phyloP scores from a whole-genome alignment of 2,888 invertebrate species.

The Acronicta aceris region DNA sequence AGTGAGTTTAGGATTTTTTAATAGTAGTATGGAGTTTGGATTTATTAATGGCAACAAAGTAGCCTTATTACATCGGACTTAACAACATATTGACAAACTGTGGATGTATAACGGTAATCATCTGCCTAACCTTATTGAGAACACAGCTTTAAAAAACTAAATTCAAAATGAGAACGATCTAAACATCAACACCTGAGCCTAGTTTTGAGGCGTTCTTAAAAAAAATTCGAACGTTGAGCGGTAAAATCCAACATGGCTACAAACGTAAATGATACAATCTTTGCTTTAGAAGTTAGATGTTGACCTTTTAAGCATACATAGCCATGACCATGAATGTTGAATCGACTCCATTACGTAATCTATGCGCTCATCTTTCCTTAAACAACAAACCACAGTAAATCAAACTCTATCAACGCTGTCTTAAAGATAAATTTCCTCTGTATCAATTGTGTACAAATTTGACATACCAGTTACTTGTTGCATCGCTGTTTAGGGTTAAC shows the following conservation, averaged over 20 bases:
- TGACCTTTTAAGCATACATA: constrained; percentile 78
- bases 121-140: no score
- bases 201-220: constrained; percentile 32
- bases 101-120: no score
- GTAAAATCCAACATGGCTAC: constrained; percentile 42
- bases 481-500: constrained; percentile 67
- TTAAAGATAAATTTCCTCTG: constrained; percentile 39
- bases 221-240: constrained; percentile 30
- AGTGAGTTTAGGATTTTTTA: no score
- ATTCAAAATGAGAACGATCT: background rate
- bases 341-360: constrained; percentile 83
- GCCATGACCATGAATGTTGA: constrained; percentile 84
- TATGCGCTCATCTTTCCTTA: constrained; percentile 77
- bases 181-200: constrained; percentile 10
- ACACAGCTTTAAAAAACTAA: no score
- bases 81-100: no score
- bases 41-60: no score
- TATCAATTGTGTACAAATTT: constrained; percentile 51
- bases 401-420: constrained; percentile 12
- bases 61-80: no score
- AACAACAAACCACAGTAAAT: constrained; percentile 35
- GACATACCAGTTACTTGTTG: constrained; percentile 68
- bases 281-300: constrained; percentile 68
- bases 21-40: no score
- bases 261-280: constrained; percentile 60